Evolutionary conservation across 1,140 invertebrate genomes (phyloP).

Genomic region (Oryzaephilus surinamensis): DNA sequence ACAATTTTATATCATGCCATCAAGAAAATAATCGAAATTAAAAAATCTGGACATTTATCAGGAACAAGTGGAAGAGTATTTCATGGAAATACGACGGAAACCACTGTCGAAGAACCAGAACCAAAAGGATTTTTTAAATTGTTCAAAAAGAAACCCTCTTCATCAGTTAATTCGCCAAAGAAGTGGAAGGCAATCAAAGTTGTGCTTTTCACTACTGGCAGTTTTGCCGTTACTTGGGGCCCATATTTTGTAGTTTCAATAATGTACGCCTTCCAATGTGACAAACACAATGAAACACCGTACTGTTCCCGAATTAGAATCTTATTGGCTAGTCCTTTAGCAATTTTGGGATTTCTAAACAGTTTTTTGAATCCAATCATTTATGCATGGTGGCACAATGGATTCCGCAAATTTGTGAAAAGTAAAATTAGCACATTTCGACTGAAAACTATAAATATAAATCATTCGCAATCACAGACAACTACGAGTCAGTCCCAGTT

Average conservation of each 20-base stretch:
- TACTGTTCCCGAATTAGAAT: constrained; percentile 37
- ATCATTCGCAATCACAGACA: no score
- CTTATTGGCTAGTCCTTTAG: constrained; percentile 41
- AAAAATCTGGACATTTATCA: constrained; percentile 21
- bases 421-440: no score
- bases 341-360: constrained; percentile 50
- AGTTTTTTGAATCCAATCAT: constrained; percentile 60
- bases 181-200: constrained; percentile 47
- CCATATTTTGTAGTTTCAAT: constrained; percentile 40
- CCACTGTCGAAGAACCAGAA: not conserved
- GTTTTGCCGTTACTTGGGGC: constrained; percentile 40
- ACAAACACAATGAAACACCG: constrained; percentile 35
- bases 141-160: constrained; percentile 13
- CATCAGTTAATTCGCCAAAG: constrained; percentile 30
- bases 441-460: no score
- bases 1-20: constrained; percentile 43
- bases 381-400: constrained; percentile 61
- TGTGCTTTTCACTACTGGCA: constrained; percentile 44
- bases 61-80: constrained; percentile 23
- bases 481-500: no score
- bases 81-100: constrained; percentile 13
- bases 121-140: constrained; percentile 6
- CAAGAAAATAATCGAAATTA: constrained; percentile 38
- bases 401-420: constrained; percentile 38
- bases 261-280: constrained; percentile 42